These are phyloP conservation scores for Formica aserva DNA, from an alignment of 2,888 invertebrate genomes.

Conservation along the genomic window DNA sequence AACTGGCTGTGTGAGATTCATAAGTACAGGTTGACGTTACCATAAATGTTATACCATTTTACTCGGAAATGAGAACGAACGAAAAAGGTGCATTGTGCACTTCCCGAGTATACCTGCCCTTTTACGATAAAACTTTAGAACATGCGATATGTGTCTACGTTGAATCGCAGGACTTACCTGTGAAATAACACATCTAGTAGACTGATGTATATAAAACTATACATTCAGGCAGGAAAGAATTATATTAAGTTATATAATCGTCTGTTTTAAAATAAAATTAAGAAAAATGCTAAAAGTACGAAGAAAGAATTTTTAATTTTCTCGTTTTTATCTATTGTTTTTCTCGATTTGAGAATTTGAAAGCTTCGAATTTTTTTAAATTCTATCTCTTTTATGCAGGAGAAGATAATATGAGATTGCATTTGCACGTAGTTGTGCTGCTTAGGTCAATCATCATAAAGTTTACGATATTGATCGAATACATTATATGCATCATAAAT, in stretches of 20 bases:
- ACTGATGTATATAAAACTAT: not conserved
- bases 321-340: not conserved
- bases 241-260: not conserved
- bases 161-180: constrained; percentile 59
- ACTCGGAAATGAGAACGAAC: constrained; percentile 67
- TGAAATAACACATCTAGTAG: not conserved
- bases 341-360: not conserved
- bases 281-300: not conserved
- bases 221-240: not conserved
- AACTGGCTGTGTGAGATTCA: constrained; percentile 7
- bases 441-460: too few species aligned
- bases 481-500: not conserved
- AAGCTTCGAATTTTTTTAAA: not conserved
- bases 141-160: constrained; percentile 57
- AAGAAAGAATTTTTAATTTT: not conserved
- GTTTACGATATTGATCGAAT: not conserved
- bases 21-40: constrained; percentile 54
- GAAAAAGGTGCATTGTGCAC: constrained; percentile 67
- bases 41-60: constrained; percentile 64
- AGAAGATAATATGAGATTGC: not conserved
- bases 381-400: not conserved
- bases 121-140: constrained; percentile 69
- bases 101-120: constrained; percentile 62
- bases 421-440: not conserved
- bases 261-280: not conserved